Conservation (phyloP, 53 echinoderm and acorn worm genomes). For the Temnopleurus reevesii region DNA sequence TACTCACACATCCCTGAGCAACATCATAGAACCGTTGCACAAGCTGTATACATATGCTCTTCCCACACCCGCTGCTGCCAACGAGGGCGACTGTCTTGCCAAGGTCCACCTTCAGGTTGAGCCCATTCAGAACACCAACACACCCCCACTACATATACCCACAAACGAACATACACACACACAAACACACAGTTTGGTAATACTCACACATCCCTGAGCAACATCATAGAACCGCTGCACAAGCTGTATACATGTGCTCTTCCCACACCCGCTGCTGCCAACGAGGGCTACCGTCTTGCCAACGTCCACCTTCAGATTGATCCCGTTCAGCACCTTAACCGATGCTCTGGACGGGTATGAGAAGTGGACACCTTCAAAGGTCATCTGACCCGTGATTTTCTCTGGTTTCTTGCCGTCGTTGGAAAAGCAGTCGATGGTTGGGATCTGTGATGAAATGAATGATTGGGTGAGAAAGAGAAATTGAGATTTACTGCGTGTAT, state of each 20-base stretch:
- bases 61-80: slow-evolving; percentile 93
- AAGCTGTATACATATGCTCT: slow-evolving; percentile 80
- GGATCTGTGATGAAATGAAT: slow-evolving; percentile 57
- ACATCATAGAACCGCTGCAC: slow-evolving; percentile 87
- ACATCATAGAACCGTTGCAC: slow-evolving; percentile 87
- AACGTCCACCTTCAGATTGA: slow-evolving; percentile 84
- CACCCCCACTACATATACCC: too few relatives aligned
- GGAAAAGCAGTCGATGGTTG: slow-evolving; percentile 82
- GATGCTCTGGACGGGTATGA: slow-evolving; percentile 84
- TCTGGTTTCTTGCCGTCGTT: slow-evolving; percentile 78
- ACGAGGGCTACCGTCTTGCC: slow-evolving; percentile 92
- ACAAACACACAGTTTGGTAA: too few relatives aligned
- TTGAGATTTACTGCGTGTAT: too few relatives aligned
- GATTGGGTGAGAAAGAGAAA: too few relatives aligned
- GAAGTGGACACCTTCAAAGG: slow-evolving; percentile 87
- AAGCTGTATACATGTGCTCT: slow-evolving; percentile 81
- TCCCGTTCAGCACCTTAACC: slow-evolving; percentile 84
- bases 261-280: slow-evolving; percentile 93
- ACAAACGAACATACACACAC: too few relatives aligned
- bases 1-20: slow-evolving; percentile 79
- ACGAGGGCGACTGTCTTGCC: slow-evolving; percentile 92
- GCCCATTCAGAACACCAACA: slow-evolving; percentile 88
- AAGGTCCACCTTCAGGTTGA: slow-evolving; percentile 84
- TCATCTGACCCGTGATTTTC: slow-evolving; percentile 69
- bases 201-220: slow-evolving; percentile 79